These are phyloP conservation scores for Hiodon alosoides DNA, from an alignment of 2,113 vertebrate species.

Conservation along the genomic window DNA sequence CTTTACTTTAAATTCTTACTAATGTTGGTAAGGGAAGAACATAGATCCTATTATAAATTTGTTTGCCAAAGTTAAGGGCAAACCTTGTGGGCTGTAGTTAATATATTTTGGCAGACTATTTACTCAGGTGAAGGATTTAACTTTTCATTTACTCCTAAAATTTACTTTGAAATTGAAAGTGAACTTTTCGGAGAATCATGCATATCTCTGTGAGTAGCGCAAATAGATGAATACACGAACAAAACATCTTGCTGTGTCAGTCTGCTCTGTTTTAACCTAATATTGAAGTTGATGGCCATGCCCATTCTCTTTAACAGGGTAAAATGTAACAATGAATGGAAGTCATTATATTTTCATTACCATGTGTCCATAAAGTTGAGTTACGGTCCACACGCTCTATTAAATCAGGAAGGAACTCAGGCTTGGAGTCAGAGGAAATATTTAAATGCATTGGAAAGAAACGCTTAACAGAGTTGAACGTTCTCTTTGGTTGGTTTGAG, in stretches of 20 bases:
- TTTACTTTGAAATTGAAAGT: conserved; percentile 1
- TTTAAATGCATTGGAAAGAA: conserved; percentile 20
- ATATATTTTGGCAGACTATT: too few relatives aligned
- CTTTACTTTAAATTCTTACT: too few relatives aligned
- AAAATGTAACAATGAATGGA: conserved; percentile 27
- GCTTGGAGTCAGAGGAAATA: conserved; percentile 14
- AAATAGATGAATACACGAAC: conserved; percentile 6
- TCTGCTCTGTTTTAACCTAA: conserved; percentile 18
- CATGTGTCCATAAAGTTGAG: conserved; percentile 30
- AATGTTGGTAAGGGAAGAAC: too few relatives aligned
- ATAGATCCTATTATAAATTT: too few relatives aligned
- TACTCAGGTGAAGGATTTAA: too few relatives aligned
- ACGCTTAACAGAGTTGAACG: not conserved
- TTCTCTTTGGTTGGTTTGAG: conserved; percentile 16
- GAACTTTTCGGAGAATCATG: conserved; percentile 2
- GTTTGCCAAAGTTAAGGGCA: too few relatives aligned
- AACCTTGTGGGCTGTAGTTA: too few relatives aligned
- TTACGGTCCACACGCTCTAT: conserved; percentile 19
- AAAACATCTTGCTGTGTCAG: conserved; percentile 20
- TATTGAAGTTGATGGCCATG: conserved; percentile 16
- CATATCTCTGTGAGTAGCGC: not conserved
- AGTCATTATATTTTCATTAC: conserved; percentile 32
- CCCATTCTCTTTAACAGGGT: conserved; percentile 23
- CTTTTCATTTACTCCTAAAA: too few relatives aligned
- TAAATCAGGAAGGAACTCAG: conserved; percentile 21